These are phyloP conservation scores for Corvus cornix DNA, from an alignment of 2,113 vertebrate genomes.

Conservation along the genomic window DNA sequence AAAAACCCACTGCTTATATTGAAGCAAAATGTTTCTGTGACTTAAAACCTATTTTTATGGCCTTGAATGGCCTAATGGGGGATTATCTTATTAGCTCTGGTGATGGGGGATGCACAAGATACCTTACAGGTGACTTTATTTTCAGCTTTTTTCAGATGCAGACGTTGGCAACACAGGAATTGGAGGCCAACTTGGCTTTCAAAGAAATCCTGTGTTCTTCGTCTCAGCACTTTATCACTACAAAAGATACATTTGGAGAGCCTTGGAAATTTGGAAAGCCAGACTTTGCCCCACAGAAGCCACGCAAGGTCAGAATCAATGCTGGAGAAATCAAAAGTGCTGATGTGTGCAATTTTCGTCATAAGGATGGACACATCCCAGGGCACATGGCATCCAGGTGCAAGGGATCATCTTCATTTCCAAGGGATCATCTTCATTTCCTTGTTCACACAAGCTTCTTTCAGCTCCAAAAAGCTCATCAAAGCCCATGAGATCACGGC, in stretches of 20 bases:
- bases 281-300: not conserved
- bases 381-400: not conserved
- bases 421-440: not conserved
- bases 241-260: not conserved
- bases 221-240: not conserved
- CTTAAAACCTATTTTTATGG: not conserved
- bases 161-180: rapidly evolving
- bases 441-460: not conserved
- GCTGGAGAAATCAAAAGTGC: not conserved
- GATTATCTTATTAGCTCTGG: not conserved
- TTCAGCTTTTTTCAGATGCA: not conserved
- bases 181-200: not conserved
- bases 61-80: not conserved
- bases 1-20: not conserved
- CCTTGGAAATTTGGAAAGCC: not conserved
- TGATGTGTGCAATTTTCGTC: not conserved
- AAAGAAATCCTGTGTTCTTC: not conserved
- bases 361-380: not conserved
- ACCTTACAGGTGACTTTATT: not conserved
- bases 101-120: not conserved
- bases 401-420: not conserved
- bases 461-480: not conserved
- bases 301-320: not conserved
- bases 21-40: not conserved
- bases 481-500: not conserved